phyloP scores from a whole-genome alignment of 2,113 vertebrate genomes.

The zebrafish (Danio rerio) region GRCz12tu NC_133184.1:12674001-12674500 shows the following conservation, averaged over 20 bases:
- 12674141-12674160: background rate
- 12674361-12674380: slow-evolving; percentile 38
- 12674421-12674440: slow-evolving; percentile 8
- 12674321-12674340: slow-evolving; percentile 16
- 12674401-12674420: slow-evolving; percentile 23
- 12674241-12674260: slow-evolving; percentile 27
- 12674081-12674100: too few relatives aligned
- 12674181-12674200: background rate
- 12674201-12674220: background rate
- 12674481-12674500: background rate
- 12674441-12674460: background rate
- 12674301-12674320: slow-evolving; percentile 8
- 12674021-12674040: too few relatives aligned
- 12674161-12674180: slow-evolving; percentile 4
- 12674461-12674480: slow-evolving; percentile 14
- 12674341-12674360: slow-evolving; percentile 27
- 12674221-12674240: slow-evolving; percentile 21
- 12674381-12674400: slow-evolving; percentile 28
- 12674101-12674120: too few relatives aligned
- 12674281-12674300: slow-evolving; percentile 40
- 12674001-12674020: too few relatives aligned
- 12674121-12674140: background rate
- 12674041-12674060: too few relatives aligned
- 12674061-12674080: too few relatives aligned
- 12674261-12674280: slow-evolving; percentile 42